A percentile compares a stretch with the other conserved stretches of the same genome.
Conservation (phyloP, 2,888 invertebrate species). For the Petrolisthes manimaculis region DNA sequence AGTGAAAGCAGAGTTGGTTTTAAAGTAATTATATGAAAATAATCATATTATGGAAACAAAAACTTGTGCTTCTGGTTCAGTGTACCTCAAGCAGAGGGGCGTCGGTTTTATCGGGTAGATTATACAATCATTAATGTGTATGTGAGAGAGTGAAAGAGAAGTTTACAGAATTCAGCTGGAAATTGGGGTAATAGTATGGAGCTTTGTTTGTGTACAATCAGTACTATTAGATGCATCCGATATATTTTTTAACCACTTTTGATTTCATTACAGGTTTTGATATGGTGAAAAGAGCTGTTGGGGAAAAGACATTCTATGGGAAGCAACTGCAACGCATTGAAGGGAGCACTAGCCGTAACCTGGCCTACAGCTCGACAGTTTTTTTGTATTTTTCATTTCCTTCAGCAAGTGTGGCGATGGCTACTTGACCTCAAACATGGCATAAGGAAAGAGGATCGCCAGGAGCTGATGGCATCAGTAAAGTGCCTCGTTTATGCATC, state of each 20-base stretch:
- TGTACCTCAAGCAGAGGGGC: too few relatives aligned
- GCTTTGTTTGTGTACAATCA: background rate
- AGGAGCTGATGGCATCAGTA: slow-evolving; percentile 19
- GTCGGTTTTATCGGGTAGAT: too few relatives aligned
- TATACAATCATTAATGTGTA: background rate
- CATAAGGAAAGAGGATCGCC: slow-evolving; percentile 16
- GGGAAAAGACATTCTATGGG: background rate
- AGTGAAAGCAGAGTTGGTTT: too few relatives aligned
- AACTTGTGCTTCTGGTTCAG: too few relatives aligned
- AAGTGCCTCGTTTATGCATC: slow-evolving; percentile 23
- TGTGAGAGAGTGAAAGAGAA: slow-evolving; percentile 4
- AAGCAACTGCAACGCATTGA: background rate
- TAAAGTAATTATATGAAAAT: too few relatives aligned
- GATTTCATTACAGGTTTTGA: slow-evolving; percentile 14
- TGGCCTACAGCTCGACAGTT: slow-evolving; percentile 14
- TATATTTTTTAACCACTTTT: slow-evolving; percentile 13
- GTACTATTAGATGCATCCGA: background rate
- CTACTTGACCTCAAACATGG: slow-evolving; percentile 20
- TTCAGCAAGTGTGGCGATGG: slow-evolving; percentile 21
- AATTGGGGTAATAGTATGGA: background rate
- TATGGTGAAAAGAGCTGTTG: slow-evolving; percentile 16
- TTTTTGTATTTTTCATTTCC: slow-evolving; percentile 11
- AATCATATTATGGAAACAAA: too few relatives aligned
- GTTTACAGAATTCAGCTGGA: slow-evolving; percentile 1
- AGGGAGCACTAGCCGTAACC: slow-evolving; percentile 7